A percentile compares a stretch with the other conserved stretches of the same genome.
Conservation (phyloP, 1,140 invertebrate species). For the Euwallacea similis region DNA sequence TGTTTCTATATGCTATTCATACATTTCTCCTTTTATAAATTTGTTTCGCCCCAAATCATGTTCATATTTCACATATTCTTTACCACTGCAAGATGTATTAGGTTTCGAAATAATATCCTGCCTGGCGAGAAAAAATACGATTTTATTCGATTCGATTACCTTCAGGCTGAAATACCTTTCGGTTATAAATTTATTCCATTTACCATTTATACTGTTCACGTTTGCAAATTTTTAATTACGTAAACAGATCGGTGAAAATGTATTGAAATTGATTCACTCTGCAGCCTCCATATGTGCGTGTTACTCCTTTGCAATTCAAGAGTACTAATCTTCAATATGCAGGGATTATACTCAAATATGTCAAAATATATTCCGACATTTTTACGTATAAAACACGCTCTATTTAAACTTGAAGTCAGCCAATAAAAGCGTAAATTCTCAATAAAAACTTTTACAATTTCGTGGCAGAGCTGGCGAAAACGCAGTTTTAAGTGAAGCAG, state of each 20-base stretch:
- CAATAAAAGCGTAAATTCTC: neutral
- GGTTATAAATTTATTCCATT: constrained; percentile 11
- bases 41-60: constrained; percentile 32
- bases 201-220: neutral
- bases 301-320: too few species aligned
- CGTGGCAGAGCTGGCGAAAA: neutral
- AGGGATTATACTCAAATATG: too few species aligned
- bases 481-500: neutral
- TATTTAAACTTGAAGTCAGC: neutral
- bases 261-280: too few species aligned
- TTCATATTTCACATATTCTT: constrained; percentile 35
- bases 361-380: too few species aligned
- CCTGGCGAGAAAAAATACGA: constrained; percentile 17
- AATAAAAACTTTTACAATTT: constrained; percentile 8
- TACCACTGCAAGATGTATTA: constrained; percentile 32
- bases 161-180: constrained; percentile 7
- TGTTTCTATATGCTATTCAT: constrained; percentile 43
- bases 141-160: constrained; percentile 15
- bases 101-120: constrained; percentile 28
- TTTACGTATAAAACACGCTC: neutral
- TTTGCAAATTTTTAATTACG: too few species aligned
- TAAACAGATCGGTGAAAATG: too few species aligned
- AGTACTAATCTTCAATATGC: too few species aligned
- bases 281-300: too few species aligned
- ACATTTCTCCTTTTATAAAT: constrained; percentile 42